A percentile compares a stretch with the other conserved stretches of the same genome.
These are phyloP conservation scores for Dione juno DNA, from an alignment of 2,888 invertebrate species.

Conservation along the genomic window DNA sequence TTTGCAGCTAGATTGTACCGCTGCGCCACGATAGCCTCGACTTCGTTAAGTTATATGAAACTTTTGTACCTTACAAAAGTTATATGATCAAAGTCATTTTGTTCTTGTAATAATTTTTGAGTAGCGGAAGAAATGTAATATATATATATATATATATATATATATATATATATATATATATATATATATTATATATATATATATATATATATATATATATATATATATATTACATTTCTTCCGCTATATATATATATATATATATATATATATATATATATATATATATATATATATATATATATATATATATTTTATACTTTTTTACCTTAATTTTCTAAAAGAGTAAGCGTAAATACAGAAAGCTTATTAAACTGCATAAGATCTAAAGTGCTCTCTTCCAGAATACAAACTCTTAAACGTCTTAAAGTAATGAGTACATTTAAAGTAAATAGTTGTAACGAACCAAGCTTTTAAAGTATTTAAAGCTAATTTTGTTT, in stretches of 20 bases:
- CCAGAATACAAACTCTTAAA: conserved; percentile 15
- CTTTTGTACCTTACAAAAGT: too few species aligned
- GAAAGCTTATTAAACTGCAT: conserved; percentile 6
- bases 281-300: not conserved
- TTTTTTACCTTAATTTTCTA: not conserved
- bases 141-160: too few species aligned
- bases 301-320: not conserved
- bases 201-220: too few species aligned
- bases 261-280: not conserved
- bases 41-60: too few species aligned
- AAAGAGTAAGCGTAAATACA: not conserved
- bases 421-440: conserved; percentile 20
- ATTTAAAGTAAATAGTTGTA: not conserved
- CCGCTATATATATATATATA: not conserved
- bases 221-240: too few species aligned
- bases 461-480: not conserved
- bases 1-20: too few species aligned
- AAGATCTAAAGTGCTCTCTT: conserved; percentile 5
- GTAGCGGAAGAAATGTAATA: too few species aligned
- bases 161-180: too few species aligned
- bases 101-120: too few species aligned
- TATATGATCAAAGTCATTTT: too few species aligned
- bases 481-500: not conserved
- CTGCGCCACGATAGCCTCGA: too few species aligned
- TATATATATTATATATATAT: too few species aligned